These are phyloP conservation scores for Drosophila mercatorum DNA, from an alignment of 2,888 invertebrate species.

Conservation along the genomic window DNA sequence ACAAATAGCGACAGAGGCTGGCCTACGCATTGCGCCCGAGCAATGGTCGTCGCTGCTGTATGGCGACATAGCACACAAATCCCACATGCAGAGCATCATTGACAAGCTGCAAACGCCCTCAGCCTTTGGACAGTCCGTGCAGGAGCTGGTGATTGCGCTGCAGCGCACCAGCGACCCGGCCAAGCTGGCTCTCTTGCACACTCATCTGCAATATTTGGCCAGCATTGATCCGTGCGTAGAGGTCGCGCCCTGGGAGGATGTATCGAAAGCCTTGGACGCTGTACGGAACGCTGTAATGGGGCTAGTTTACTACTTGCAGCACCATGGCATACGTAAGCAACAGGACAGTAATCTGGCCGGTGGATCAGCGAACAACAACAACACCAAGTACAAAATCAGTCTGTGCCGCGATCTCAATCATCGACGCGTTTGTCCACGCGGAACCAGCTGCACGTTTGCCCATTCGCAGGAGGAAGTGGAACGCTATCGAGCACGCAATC, in stretches of 20 bases:
- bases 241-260: conserved; percentile 88
- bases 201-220: conserved; percentile 93
- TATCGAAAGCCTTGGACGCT: conserved; percentile 88
- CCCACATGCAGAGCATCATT: conserved; percentile 97
- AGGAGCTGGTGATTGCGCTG: conserved; percentile 94
- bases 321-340: conserved; percentile 89
- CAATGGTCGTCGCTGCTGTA: conserved; percentile 99
- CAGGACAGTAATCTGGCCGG: conserved; percentile 86
- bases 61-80: conserved; percentile 97
- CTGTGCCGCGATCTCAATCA: conserved; percentile 94
- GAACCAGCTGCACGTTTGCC: conserved; percentile 95
- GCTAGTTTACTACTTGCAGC: conserved; percentile 91
- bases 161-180: conserved; percentile 95
- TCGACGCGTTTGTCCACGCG: conserved; percentile 93
- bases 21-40: conserved; percentile 97
- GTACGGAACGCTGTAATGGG: conserved; percentile 90
- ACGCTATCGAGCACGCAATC: conserved; percentile 89
- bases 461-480: conserved; percentile 96
- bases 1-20: conserved; percentile 98
- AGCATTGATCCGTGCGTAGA: conserved; percentile 94
- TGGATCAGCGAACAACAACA: conserved; percentile 85
- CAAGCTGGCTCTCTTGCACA: conserved; percentile 90
- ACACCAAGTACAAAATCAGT: conserved; percentile 94
- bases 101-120: conserved; percentile 97
- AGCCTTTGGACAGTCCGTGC: conserved; percentile 95